A percentile compares a stretch with the other conserved stretches of the same genome.
Evolutionary conservation across 2,113 vertebrate genomes (phyloP).

Genomic region (Scomber scombrus): DNA sequence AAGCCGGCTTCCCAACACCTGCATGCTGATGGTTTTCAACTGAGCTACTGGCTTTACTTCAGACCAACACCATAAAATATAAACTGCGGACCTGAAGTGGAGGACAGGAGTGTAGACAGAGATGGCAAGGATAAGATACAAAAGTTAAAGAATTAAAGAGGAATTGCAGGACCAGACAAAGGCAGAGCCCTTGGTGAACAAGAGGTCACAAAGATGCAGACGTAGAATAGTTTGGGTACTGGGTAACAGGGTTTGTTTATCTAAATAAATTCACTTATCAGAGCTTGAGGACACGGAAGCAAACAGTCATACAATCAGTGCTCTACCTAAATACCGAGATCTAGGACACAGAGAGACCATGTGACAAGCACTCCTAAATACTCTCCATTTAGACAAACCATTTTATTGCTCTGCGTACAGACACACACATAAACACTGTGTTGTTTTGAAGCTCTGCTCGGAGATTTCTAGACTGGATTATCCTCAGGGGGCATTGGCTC

Average conservation of each 20-base stretch:
- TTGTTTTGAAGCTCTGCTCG: slow-evolving; percentile 38
- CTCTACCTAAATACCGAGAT: slow-evolving; percentile 38
- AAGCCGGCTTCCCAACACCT: slow-evolving; percentile 56
- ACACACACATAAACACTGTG: slow-evolving; percentile 14
- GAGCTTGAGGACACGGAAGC: slow-evolving; percentile 11
- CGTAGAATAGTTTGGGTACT: slow-evolving; percentile 18
- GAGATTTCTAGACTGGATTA: slow-evolving; percentile 60
- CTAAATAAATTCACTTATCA: slow-evolving; percentile 18
- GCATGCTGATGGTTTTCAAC: slow-evolving; percentile 63
- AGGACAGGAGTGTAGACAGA: slow-evolving; percentile 13
- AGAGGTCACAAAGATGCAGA: slow-evolving; percentile 1
- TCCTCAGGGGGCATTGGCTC: slow-evolving; percentile 43
- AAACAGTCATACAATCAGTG: slow-evolving; percentile 26
- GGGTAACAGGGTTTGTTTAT: slow-evolving; percentile 32
- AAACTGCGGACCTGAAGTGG: slow-evolving; percentile 25
- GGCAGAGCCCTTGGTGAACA: slow-evolving; percentile 16
- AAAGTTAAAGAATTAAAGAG: slow-evolving; percentile 2
- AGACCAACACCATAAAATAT: slow-evolving; percentile 46
- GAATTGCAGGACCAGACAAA: background rate
- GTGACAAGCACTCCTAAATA: slow-evolving; percentile 42
- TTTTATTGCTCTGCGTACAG: slow-evolving; percentile 30
- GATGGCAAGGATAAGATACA: slow-evolving; percentile 15
- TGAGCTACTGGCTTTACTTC: slow-evolving; percentile 54
- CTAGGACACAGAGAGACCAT: slow-evolving; percentile 50
- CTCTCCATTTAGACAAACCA: slow-evolving; percentile 49